Evolutionary conservation across 2,888 invertebrate genomes (phyloP).

Genomic region (Neocrepidodera transversa): DNA sequence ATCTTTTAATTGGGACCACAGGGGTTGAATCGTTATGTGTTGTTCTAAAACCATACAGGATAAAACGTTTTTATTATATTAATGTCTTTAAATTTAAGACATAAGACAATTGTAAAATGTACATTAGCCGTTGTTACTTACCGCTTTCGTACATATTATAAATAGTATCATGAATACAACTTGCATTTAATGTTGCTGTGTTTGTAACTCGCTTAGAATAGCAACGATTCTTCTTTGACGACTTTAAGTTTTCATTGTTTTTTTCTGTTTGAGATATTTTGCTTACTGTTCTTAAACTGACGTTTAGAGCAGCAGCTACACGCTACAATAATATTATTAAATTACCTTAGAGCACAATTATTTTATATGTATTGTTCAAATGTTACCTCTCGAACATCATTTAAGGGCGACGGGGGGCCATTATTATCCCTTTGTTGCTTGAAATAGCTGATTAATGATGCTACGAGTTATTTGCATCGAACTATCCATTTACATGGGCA

Average conservation of each 20-base stretch:
- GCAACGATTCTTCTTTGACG: constrained; percentile 1
- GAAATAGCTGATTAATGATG: not conserved
- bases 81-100: too few species aligned
- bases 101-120: too few species aligned
- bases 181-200: not conserved
- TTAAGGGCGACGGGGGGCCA: not conserved
- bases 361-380: too few species aligned
- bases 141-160: not conserved
- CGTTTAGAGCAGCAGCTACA: constrained; percentile 9
- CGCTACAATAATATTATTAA: constrained; percentile 5
- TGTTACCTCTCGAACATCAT: not conserved
- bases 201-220: not conserved
- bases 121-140: too few species aligned
- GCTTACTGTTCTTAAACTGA: constrained; percentile 4
- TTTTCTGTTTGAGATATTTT: not conserved
- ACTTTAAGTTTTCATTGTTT: not conserved
- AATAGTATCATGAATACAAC: not conserved
- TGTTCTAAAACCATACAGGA: constrained; percentile 4
- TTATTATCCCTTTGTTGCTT: not conserved
- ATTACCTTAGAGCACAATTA: not conserved
- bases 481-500: not conserved
- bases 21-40: not conserved
- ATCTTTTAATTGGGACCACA: constrained; percentile 3
- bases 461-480: not conserved
- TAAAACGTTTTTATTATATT: too few species aligned